These are phyloP conservation scores for Silurus lanzhouensis DNA, from an alignment of 2,797 vertebrate genomes.

Conservation along the genomic window DNA sequence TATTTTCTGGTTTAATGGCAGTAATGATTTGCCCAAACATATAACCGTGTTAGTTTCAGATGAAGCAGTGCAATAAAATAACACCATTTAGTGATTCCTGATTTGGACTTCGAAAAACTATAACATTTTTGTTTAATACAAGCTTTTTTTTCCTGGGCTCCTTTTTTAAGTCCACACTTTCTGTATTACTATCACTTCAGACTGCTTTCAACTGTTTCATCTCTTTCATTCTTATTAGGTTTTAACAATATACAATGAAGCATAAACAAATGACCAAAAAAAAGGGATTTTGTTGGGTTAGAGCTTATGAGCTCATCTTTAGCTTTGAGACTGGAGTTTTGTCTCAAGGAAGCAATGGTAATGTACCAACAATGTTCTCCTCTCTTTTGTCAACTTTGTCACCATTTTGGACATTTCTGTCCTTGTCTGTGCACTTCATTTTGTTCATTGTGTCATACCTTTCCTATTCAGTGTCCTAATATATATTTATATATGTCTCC, in stretches of 20 bases:
- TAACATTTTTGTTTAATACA: not conserved
- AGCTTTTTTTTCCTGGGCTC: constrained; percentile 2
- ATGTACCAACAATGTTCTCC: constrained; percentile 28
- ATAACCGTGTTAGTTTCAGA: not conserved
- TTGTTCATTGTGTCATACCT: constrained; percentile 1
- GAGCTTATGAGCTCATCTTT: constrained; percentile 52
- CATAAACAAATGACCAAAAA: not conserved
- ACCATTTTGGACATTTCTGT: constrained; percentile 15
- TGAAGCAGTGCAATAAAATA: not conserved
- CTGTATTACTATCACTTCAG: constrained; percentile 15
- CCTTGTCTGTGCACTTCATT: not conserved
- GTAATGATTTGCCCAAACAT: not conserved
- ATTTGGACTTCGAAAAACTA: not conserved
- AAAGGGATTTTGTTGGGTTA: constrained; percentile 10
- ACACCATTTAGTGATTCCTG: constrained; percentile 3
- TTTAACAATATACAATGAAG: not conserved
- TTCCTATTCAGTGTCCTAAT: not conserved
- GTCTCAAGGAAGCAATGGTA: constrained; percentile 40
- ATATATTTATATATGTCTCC: not conserved
- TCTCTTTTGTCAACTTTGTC: constrained; percentile 27
- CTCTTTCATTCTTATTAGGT: not conserved
- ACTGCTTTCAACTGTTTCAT: not conserved
- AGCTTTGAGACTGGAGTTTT: constrained; percentile 16
- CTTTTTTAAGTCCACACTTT: constrained; percentile 27
- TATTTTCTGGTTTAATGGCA: not conserved